Evolutionary conservation across 2,888 invertebrate genomes (phyloP), one percentile per base, ranked within the genome.

Genomic region (Sinotaia quadrata): DNA sequence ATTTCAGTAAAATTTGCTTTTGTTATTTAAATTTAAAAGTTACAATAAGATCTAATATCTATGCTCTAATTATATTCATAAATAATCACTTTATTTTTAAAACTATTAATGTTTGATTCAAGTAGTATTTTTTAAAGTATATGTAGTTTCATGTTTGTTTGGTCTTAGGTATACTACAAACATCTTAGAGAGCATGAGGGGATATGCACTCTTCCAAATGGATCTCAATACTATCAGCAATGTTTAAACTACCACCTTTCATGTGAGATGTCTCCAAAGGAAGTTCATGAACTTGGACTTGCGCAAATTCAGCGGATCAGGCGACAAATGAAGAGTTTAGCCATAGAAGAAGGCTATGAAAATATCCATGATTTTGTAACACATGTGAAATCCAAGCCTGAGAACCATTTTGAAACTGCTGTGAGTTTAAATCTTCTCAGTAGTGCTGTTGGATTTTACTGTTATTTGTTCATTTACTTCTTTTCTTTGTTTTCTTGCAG

Each of bases 281-380:
- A 85, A 60, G 82, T 87, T 21, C 86, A 87, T 68, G 70, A 81
- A 15, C 73, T 82, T 56, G 87, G 87, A 5, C 63, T 83, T n/a
- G 57, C 75, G 21, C 87, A 87, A 68, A 84, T 87, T 24, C 72
- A 71, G 4, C 77, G 85, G 29, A 86, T 87, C 58, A 76, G 81
- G 27, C 37, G 66, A 29, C 77, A 81, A 15, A 79, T 78, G 66
- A 54, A 68, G 37, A 57, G 65, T 47, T 44, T 76, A 21, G 72
- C 69, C 33, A 52, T 71, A 56, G 68, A 71, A 27, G 77, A 75
- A 41, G 73, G 73, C n/a, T 44, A n/a, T 21, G 41, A 27, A 21
- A 52, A 54, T 21, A 29, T 56, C 41, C 56, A 56, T n/a, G 60
- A 69, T 31, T 67, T 67, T 31, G 34, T 67, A 31, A 59, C 61